Evolutionary conservation across 2,888 invertebrate genomes (phyloP), one percentile per base, ranked within the genome.

Genomic region (Brenthis daphne): DNA sequence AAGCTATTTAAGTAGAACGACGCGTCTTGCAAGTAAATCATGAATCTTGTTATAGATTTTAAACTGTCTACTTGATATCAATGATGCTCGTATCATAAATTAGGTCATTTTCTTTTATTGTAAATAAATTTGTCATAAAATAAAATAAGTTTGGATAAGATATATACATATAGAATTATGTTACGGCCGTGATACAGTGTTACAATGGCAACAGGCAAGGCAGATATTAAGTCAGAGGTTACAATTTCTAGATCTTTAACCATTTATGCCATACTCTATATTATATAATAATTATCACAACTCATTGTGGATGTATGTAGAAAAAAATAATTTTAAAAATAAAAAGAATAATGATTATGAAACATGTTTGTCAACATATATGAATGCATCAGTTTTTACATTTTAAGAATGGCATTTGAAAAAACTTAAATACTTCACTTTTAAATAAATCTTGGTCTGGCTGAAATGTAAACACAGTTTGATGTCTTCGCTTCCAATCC

Each of bases 1-100:
- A 75, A 76, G 73, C 73, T 61, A 77, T 81, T 75, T 75, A 76
- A 76, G 74, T 71, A 70, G 69, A 79, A 79, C 74, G 82, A 81
- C 73, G 77, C 74, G 79, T 77, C 77, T 80, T 71, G 73, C 76
- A 77, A 82, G 76, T 77, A 74, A 77, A 80, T 79, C 82, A 77
- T 81, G 80, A 84, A 85, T 72, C 69, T 71, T 63, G 60, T 72
- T 74, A 79, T 80, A 75, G 77, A 80, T 80, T 80, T 67, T 73
- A 76, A 83, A 80, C 80, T 80, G 80, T 79, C 76, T 77, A 60
- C 57, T 33, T 60, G 65, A 29, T 65, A 63, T 71, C 65, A 56
- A 50, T 56, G n/a, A 54, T n/a, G 33, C 47, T 51, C 54, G 53
- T 53, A 54, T 57, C 57, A 57, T 67, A 8, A 58, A 66, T 57